phyloP scores from a whole-genome alignment of 2,113 vertebrate species.

The Nycticebus coucang region DNA sequence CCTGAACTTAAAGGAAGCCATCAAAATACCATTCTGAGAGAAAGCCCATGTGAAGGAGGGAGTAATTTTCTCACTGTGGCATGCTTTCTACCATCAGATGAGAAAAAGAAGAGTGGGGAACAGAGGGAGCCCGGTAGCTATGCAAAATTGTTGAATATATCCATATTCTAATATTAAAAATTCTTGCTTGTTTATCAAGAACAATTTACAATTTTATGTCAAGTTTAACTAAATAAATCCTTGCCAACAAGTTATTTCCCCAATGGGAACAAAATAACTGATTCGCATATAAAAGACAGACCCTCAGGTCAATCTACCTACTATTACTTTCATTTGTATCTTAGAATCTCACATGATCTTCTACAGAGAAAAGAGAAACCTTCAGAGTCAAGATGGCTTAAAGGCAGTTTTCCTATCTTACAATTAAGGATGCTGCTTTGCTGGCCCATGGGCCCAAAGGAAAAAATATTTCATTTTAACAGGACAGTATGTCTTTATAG shows the following conservation, averaged over 20 bases:
- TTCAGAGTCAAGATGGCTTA: background rate
- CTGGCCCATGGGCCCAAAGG: background rate
- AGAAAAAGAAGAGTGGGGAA: background rate
- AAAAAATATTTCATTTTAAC: constrained; percentile 52
- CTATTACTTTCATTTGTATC: constrained; percentile 8
- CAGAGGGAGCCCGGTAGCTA: background rate
- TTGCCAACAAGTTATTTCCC: background rate
- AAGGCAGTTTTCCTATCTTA: background rate
- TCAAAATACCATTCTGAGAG: background rate
- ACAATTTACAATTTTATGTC: background rate
- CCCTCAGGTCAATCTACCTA: background rate
- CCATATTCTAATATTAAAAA: background rate
- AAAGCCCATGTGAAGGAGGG: background rate
- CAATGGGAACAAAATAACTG: background rate
- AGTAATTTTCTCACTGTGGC: background rate
- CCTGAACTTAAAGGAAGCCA: background rate
- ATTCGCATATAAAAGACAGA: background rate
- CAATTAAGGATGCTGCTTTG: constrained; percentile 6
- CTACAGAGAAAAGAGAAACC: background rate
- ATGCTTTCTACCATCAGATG: background rate
- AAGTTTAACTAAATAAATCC: background rate
- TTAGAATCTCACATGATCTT: background rate
- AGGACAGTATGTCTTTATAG: background rate
- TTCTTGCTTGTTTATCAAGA: background rate
- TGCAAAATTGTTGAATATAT: background rate